Conservation (phyloP, 2,113 vertebrate species). For the Muscicapa adusta region DNA sequence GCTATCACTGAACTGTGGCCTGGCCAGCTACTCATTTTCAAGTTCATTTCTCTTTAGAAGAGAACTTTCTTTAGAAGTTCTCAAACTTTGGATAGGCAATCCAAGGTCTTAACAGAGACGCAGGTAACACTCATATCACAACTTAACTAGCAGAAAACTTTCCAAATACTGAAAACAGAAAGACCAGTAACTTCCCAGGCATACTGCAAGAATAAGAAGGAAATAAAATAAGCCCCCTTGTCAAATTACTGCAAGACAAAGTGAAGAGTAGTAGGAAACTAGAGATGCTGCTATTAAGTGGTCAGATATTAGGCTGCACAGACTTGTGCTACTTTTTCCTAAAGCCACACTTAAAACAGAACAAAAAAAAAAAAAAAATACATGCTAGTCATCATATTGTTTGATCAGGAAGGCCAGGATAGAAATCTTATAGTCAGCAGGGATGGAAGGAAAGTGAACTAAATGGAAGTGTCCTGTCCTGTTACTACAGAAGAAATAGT, state of each 20-base stretch:
- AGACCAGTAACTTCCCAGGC: neutral
- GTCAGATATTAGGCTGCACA: neutral
- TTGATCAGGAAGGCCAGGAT: neutral
- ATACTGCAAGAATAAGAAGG: neutral
- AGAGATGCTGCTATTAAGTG: neutral
- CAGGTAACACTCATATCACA: neutral
- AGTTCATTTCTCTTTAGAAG: neutral
- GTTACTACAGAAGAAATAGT: neutral
- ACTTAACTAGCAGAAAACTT: neutral
- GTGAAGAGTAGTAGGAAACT: neutral
- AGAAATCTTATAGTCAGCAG: neutral
- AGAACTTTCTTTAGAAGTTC: neutral
- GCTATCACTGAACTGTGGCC: neutral
- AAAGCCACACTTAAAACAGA: neutral
- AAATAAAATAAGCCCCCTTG: neutral
- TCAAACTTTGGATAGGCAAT: neutral
- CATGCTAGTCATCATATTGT: neutral
- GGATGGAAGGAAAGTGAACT: neutral
- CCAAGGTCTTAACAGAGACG: neutral
- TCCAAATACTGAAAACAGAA: neutral
- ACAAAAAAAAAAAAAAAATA: neutral
- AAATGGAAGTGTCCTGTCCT: neutral
- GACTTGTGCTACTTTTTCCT: neutral
- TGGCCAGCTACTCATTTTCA: neutral
- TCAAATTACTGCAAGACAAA: neutral